Evolutionary conservation across 2,113 vertebrate genomes (phyloP).

Genomic region (Herpetotheres cachinnans): DNA sequence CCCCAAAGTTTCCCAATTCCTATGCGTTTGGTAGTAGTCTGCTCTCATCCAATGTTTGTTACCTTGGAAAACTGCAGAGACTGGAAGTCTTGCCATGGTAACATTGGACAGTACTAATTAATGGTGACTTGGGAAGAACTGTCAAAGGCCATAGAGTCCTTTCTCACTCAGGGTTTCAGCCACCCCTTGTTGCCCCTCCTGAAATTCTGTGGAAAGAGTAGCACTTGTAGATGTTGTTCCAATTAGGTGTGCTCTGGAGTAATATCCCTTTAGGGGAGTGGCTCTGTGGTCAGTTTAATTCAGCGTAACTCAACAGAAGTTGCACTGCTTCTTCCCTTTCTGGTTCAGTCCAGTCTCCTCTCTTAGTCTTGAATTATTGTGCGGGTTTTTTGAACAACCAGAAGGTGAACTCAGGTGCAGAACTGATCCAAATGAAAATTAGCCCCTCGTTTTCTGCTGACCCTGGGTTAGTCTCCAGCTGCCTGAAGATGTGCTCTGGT

Average conservation of each 20-base stretch:
- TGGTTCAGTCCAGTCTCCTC: not conserved
- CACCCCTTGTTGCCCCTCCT: not conserved
- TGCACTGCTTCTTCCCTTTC: no score
- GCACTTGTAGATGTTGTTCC: not conserved
- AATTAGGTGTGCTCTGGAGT: not conserved
- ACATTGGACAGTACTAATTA: not conserved
- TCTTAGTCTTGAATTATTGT: not conserved
- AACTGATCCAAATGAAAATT: not conserved
- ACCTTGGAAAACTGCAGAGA: not conserved
- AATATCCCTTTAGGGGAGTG: not conserved
- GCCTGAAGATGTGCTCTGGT: not conserved
- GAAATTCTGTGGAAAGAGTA: not conserved
- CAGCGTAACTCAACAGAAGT: not conserved
- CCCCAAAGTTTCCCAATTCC: not conserved
- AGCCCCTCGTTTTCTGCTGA: not conserved
- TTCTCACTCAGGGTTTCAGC: not conserved
- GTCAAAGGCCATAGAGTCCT: not conserved
- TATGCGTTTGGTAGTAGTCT: fast-evolving
- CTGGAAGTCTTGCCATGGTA: not conserved
- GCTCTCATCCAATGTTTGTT: not conserved
- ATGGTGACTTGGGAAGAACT: not conserved
- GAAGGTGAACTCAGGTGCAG: fast-evolving
- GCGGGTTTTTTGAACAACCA: not conserved
- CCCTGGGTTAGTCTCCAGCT: not conserved
- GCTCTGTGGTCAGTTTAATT: not conserved